Evolutionary conservation across 1,140 invertebrate genomes (phyloP).

Genomic region (Agraylea sexmaculata): DNA sequence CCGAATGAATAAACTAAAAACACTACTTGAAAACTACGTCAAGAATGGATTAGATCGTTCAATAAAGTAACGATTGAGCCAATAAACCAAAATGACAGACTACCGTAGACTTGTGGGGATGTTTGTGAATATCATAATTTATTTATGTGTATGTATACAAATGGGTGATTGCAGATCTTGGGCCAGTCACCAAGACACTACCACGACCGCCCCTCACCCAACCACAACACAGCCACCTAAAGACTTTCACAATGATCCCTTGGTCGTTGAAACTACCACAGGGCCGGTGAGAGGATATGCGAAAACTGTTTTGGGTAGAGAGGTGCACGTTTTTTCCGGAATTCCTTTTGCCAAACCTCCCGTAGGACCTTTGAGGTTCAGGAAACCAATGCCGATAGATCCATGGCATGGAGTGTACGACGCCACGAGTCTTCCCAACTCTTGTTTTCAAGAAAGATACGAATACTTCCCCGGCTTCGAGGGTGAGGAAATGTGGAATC

Average conservation of each 20-base stretch:
- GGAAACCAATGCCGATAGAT: slow-evolving; percentile 70
- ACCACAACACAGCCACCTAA: slow-evolving; percentile 38
- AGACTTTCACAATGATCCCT: slow-evolving; percentile 52
- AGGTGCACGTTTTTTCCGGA: slow-evolving; percentile 83
- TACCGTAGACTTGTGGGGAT: too few species aligned
- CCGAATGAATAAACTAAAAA: too few species aligned
- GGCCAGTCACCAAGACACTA: slow-evolving; percentile 40
- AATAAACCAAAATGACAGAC: too few species aligned
- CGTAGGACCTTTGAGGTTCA: slow-evolving; percentile 73
- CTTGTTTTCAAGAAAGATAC: slow-evolving; percentile 75
- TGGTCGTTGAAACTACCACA: slow-evolving; percentile 67
- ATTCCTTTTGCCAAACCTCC: slow-evolving; percentile 94
- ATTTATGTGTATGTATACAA: too few species aligned
- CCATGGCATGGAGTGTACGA: slow-evolving; percentile 76
- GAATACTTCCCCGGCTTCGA: slow-evolving; percentile 81
- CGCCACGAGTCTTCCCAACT: slow-evolving; percentile 66
- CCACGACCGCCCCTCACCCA: slow-evolving; percentile 38
- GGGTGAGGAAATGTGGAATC: slow-evolving; percentile 94
- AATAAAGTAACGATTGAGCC: too few species aligned
- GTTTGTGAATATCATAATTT: too few species aligned
- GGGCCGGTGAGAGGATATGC: slow-evolving; percentile 66
- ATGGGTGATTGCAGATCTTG: slow-evolving; percentile 33
- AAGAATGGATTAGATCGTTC: too few species aligned
- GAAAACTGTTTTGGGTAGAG: slow-evolving; percentile 61
- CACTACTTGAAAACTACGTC: too few species aligned